Evolutionary conservation across 2,888 invertebrate species (phyloP), one percentile per base, ranked within the genome.

Genomic region (Apeira syringaria): DNA sequence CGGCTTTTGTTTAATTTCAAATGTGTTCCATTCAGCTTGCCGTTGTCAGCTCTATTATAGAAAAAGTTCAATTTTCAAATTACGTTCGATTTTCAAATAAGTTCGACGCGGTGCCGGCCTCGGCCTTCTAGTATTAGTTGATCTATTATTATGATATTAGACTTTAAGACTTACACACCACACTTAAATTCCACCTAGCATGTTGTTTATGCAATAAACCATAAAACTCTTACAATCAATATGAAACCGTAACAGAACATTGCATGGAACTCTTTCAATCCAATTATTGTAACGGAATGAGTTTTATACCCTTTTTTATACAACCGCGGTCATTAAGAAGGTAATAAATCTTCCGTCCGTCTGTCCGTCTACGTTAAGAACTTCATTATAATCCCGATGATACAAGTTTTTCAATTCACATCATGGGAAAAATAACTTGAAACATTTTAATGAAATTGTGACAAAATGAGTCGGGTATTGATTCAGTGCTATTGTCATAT

Each of bases 271-370:
- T 47, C 31, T 37, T 42, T 40, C 37, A 12, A 31, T 31, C 35
- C 31, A 39, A 27, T 45, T 31, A 39, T 34, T 22, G 27, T 39
- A 32, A 32, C 37, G 39, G 45, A 34, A 38, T 44, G 26, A 45
- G 61, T 66, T 68, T 68, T 55, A 62, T 59, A 47, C 58, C 48
- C 63, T 70, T 77, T 45, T 81, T 83, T 73, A 61, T 61, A 58
- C 65, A 67, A 62, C 64, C 59, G 58, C 59, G 58, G 74, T 83
- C 85, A 84, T 87, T 88, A 87, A 65, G 59, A 63, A 32, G 47
- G 74, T 61, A 72, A 88, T 87, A 87, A 88, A 88, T 88, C 85
- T 82, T 52, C 61, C 59, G 37, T 59, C 68, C 68, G 79, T 77
- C 65, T 56, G 58, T 74, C 66, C 64, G 61, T 73, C 68, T 69